These are phyloP conservation scores for Oryctes rhinoceros DNA, from an alignment of 1,140 invertebrate species.

Conservation along the genomic window DNA sequence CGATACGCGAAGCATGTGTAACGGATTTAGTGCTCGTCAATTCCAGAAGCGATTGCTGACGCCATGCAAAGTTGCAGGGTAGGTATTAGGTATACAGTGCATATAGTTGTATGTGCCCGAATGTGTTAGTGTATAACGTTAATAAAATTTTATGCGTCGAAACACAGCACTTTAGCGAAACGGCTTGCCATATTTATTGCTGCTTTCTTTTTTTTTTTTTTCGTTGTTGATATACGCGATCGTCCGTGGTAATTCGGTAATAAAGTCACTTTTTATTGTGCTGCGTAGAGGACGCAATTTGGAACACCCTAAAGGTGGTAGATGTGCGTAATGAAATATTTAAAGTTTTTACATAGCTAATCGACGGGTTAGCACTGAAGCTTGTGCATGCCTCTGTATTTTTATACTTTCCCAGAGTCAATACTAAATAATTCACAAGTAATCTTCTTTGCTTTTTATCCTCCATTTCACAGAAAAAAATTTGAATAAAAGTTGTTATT, in stretches of 20 bases:
- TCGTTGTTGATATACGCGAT: not conserved
- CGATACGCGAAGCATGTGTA: slow-evolving; percentile 37
- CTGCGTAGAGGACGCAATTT: too few relatives aligned
- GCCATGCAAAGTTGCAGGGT: not conserved
- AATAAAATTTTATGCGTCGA: slow-evolving; percentile 10
- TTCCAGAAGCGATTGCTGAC: slow-evolving; percentile 8
- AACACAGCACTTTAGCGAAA: slow-evolving; percentile 4
- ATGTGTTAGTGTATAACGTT: not conserved
- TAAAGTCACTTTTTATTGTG: slow-evolving; percentile 1
- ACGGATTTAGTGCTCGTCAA: slow-evolving; percentile 32
- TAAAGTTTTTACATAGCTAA: too few relatives aligned
- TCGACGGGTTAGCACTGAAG: too few relatives aligned
- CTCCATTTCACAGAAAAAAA: too few relatives aligned
- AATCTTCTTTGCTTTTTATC: too few relatives aligned
- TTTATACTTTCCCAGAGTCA: too few relatives aligned
- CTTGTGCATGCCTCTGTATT: too few relatives aligned
- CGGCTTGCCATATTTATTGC: not conserved
- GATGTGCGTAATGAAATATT: too few relatives aligned
- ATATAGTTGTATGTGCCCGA: not conserved
- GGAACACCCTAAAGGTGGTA: too few relatives aligned
- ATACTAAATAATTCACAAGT: too few relatives aligned
- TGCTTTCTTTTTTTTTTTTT: not conserved
- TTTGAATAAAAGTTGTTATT: too few relatives aligned
- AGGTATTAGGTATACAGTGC: too few relatives aligned
- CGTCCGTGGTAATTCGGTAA: not conserved